Conservation (phyloP, 2,888 invertebrate species). For the Alviniconcha strummeri region DNA sequence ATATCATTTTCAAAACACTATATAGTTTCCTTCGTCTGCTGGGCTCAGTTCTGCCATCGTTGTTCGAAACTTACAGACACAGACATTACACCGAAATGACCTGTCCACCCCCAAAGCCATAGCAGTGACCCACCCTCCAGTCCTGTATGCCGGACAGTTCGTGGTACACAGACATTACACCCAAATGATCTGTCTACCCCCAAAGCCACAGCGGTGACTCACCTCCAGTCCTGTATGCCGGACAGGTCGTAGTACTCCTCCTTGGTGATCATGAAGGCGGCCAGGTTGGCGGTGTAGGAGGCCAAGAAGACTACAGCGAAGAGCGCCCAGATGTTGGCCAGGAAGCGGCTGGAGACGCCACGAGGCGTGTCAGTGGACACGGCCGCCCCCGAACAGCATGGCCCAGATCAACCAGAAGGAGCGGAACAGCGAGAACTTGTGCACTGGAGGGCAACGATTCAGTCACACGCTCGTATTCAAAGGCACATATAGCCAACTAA, state of each 20-base stretch:
- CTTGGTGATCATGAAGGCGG: slow-evolving; percentile 99
- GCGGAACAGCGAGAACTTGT: slow-evolving; percentile 83
- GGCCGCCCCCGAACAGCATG: slow-evolving; percentile 96
- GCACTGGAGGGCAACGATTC: slow-evolving; percentile 56
- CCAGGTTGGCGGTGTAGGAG: slow-evolving; percentile 99
- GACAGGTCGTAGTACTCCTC: slow-evolving; percentile 94
- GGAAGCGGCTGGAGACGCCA: slow-evolving; percentile 89
- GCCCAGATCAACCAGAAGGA: slow-evolving; percentile 99
- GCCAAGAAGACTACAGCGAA: slow-evolving; percentile 99
- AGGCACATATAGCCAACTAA: background rate
- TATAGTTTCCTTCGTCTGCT: too few relatives aligned
- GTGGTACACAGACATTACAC: too few relatives aligned
- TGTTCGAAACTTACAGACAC: too few relatives aligned
- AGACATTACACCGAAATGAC: too few relatives aligned
- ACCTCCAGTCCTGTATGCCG: slow-evolving; percentile 87
- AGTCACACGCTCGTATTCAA: background rate
- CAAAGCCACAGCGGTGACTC: slow-evolving; percentile 44
- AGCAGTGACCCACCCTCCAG: too few relatives aligned
- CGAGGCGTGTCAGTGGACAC: slow-evolving; percentile 97
- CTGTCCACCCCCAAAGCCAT: too few relatives aligned
- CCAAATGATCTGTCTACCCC: too few relatives aligned
- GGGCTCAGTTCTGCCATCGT: too few relatives aligned
- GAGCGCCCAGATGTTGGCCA: slow-evolving; percentile 73
- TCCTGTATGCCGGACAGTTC: too few relatives aligned
- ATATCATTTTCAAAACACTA: too few relatives aligned